Conservation (phyloP, 2,888 invertebrate genomes). For the Agonopterix arenella region DNA sequence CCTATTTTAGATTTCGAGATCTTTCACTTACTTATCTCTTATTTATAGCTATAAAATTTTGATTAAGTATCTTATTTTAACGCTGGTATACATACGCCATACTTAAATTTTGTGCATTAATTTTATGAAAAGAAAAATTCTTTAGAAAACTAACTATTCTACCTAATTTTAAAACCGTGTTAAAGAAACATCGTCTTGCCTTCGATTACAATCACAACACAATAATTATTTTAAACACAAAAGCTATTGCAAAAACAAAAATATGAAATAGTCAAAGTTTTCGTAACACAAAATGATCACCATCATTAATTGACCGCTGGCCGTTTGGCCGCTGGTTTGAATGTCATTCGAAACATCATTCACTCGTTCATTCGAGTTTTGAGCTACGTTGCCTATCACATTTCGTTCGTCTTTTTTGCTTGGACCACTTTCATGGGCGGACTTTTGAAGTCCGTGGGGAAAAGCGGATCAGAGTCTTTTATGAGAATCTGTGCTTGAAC, state of each 20-base stretch:
- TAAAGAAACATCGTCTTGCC: too few species aligned
- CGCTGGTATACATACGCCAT: not conserved
- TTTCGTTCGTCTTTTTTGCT: not conserved
- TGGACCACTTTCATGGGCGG: constrained; percentile 12
- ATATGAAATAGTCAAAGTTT: constrained; percentile 38
- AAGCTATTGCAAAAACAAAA: constrained; percentile 34
- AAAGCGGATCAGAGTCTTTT: constrained; percentile 70
- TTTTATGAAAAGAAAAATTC: not conserved
- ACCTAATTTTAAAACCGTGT: not conserved
- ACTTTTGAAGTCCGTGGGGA: constrained; percentile 34
- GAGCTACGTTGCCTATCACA: constrained; percentile 5
- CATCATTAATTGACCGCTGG: constrained; percentile 55
- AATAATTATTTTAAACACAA: not conserved
- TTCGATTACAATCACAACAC: constrained; percentile 1
- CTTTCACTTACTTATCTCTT: too few species aligned
- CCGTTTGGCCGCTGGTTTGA: constrained; percentile 23
- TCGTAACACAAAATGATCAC: constrained; percentile 49
- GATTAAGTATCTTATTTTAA: too few species aligned
- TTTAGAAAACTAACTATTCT: not conserved
- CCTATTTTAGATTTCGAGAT: too few species aligned
- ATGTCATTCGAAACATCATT: constrained; percentile 20
- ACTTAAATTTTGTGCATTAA: not conserved
- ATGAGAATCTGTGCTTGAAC: constrained; percentile 58
- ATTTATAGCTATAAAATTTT: too few species aligned
- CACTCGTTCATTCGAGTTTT: constrained; percentile 35